A percentile compares a stretch with the other conserved stretches of the same genome.
Evolutionary conservation across 2,797 vertebrate species (phyloP).

Genomic region (Microtus agrestis): DNA sequence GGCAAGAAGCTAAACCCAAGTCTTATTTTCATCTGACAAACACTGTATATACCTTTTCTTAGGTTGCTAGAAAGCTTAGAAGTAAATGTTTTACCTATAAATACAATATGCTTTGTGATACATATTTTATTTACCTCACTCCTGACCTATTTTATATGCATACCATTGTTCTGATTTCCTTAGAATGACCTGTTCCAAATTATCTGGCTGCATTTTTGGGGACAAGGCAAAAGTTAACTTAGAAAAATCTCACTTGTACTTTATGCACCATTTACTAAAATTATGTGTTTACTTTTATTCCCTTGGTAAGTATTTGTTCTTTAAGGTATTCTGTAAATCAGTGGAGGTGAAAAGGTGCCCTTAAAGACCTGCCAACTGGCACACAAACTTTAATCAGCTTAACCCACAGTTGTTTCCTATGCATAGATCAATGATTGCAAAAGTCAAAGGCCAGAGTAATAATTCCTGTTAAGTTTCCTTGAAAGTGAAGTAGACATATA

Average conservation of each 20-base stretch:
- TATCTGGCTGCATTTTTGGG: slow-evolving; percentile 13
- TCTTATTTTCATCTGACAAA: not conserved
- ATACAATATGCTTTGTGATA: not conserved
- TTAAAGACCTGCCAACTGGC: slow-evolving; percentile 12
- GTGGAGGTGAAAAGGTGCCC: not conserved
- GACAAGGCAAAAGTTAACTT: slow-evolving; percentile 19
- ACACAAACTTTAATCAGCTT: not conserved
- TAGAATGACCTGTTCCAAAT: not conserved
- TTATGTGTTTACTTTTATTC: slow-evolving; percentile 23
- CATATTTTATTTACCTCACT: slow-evolving; percentile 35
- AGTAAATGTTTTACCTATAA: slow-evolving; percentile 1
- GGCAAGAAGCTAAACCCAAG: not conserved
- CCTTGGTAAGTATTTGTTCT: slow-evolving; percentile 27
- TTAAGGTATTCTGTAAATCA: slow-evolving; percentile 13
- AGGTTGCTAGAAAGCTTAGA: slow-evolving; percentile 39
- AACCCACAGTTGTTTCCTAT: not conserved
- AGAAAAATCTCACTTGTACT: not conserved
- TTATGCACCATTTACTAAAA: not conserved
- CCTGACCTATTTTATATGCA: not conserved
- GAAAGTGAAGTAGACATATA: not conserved
- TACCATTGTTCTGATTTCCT: slow-evolving; percentile 18
- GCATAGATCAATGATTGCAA: not conserved
- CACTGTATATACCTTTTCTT: not conserved
- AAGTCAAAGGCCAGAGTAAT: slow-evolving; percentile 5
- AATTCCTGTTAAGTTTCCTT: not conserved